Evolutionary conservation across 30 jellyfish, hydroid and myxozoan species (phyloP), one percentile per base, ranked within the genome.

Genomic region (Phacellophora camtschatica): DNA sequence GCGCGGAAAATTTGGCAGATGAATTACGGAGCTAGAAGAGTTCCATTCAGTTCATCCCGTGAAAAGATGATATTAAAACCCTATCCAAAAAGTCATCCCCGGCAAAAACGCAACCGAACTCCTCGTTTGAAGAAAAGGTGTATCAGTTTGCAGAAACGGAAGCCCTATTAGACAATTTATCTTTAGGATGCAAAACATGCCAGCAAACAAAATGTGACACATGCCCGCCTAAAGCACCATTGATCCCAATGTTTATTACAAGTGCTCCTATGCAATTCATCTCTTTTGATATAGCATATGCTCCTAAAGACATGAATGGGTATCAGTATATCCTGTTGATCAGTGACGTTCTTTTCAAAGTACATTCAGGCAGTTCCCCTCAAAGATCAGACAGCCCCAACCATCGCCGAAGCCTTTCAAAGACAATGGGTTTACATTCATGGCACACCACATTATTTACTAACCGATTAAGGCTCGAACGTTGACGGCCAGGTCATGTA

Each of bases 21-120:
- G 90, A 74, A 63, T 79, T 25, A 55, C 66, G 1, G 90, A 79
- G 30, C 35, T 79, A 67, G 83, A 79, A 64, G 90, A 79, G 77
- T 79, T 25, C 83, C 31, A 56, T 79, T 19, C 76, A 62, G 71
- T 64, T 62, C 59, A 64, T 79, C 23, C 90, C 56, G 7, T 75
- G 90, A 23, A 64, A 64, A 34, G 90, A 79, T 15, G 65, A 79
- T 79, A 71, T 23, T 15, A 79, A 79, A 55, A 18, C 77, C 15
- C 25, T 76, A 43, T 76, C 88, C 41, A 45, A 71, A 35, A 27
- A 76, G 27, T 39, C 51, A 39, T 39, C 11, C 51, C 51, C 51
- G 13, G 51, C 7, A 39, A 13, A 39, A 13, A 39, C 51, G 51
- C 83, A 69, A 41, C 83, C 46, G 15, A 29, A 69, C 23, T 24